Percentiles rank a stretch among this genome's conserved stretches.
Conservation (phyloP, 2,888 invertebrate species). For the Acanthosepion pharaonis region DNA sequence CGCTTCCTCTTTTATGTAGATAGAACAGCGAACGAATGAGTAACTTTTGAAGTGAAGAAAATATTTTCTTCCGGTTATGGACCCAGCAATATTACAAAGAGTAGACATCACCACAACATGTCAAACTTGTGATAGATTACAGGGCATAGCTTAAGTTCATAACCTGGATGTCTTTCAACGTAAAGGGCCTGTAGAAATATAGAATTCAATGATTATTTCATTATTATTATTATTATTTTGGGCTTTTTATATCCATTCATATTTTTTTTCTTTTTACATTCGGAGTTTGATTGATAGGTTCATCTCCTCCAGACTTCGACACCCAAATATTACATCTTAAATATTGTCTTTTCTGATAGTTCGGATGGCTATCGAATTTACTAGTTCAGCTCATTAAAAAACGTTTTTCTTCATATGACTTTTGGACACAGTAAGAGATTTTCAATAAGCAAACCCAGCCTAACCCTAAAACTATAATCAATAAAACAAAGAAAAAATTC, state of each 20-base stretch:
- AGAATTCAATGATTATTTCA: neutral
- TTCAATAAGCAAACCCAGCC: neutral
- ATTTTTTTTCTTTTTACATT: neutral
- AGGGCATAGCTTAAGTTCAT: neutral
- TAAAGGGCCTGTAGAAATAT: neutral
- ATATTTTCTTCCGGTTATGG: slow-evolving; percentile 1
- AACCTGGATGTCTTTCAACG: neutral
- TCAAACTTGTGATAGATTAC: neutral
- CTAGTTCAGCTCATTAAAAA: neutral
- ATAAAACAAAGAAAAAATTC: neutral
- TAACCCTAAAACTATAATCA: neutral
- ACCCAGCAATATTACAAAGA: neutral
- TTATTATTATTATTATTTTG: too few relatives aligned
- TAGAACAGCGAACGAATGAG: neutral
- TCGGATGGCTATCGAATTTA: neutral
- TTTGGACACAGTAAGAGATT: neutral
- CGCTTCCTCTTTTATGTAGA: neutral
- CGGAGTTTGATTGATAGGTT: neutral
- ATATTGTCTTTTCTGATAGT: neutral
- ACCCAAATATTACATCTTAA: neutral
- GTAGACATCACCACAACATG: neutral
- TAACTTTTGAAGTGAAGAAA: neutral
- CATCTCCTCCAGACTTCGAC: neutral
- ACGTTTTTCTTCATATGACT: neutral
- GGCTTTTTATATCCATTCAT: neutral